Evolutionary conservation across 2,888 invertebrate genomes (phyloP).

Genomic region (Lymantria monacha): DNA sequence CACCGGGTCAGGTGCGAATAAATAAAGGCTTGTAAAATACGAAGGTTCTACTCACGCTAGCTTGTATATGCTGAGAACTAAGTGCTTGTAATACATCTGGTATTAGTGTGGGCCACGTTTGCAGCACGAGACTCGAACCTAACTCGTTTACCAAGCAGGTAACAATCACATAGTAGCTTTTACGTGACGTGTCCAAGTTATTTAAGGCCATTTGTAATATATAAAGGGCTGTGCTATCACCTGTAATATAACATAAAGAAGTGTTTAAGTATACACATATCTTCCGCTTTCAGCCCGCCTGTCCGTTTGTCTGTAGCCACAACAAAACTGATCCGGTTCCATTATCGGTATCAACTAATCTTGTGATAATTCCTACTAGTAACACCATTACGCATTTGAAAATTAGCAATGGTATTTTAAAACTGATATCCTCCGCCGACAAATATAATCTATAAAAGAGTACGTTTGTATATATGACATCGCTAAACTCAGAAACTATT

Average conservation of each 20-base stretch:
- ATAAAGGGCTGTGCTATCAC: constrained; percentile 37
- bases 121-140: constrained; percentile 25
- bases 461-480: too few relatives aligned
- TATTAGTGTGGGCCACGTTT: constrained; percentile 1
- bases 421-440: too few relatives aligned
- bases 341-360: too few relatives aligned
- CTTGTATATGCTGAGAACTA: constrained; percentile 46
- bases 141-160: constrained; percentile 39
- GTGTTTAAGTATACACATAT: too few relatives aligned
- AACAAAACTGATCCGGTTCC: background rate
- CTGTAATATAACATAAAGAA: constrained; percentile 27
- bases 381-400: too few relatives aligned
- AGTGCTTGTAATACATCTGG: constrained; percentile 21
- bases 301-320: background rate
- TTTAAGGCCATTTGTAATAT: constrained; percentile 55
- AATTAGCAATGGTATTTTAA: too few relatives aligned
- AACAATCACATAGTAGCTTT: constrained; percentile 51
- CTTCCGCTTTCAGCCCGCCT: background rate
- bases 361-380: too few relatives aligned
- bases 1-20: too few relatives aligned
- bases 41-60: constrained; percentile 44
- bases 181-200: constrained; percentile 39
- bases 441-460: too few relatives aligned
- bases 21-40: too few relatives aligned
- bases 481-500: too few relatives aligned